Evolutionary conservation across 1,140 invertebrate species (phyloP).

Genomic region (Drosophila saltans): DNA sequence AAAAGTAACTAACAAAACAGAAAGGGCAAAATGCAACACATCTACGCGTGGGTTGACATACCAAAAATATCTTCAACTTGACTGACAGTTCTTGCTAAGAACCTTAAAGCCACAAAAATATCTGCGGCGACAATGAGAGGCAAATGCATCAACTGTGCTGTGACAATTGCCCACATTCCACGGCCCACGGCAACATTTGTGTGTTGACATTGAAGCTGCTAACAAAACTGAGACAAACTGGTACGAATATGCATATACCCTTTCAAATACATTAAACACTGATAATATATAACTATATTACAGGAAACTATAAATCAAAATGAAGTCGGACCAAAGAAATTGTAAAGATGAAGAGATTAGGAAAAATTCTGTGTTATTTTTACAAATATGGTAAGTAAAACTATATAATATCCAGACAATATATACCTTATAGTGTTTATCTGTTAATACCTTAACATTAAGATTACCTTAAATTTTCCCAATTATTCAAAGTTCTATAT

Average conservation of each 20-base stretch:
- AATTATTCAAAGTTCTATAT: too few relatives aligned
- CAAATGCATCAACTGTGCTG: slow-evolving; percentile 21
- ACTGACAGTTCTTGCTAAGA: neutral
- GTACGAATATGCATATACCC: neutral
- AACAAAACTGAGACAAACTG: neutral
- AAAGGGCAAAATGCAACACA: neutral
- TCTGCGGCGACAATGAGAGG: neutral
- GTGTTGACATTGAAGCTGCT: slow-evolving; percentile 23
- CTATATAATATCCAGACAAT: too few relatives aligned
- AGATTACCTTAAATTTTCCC: too few relatives aligned
- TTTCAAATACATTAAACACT: neutral
- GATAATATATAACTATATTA: too few relatives aligned
- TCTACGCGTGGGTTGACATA: neutral
- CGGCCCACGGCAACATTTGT: slow-evolving; percentile 25
- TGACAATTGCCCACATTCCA: slow-evolving; percentile 26
- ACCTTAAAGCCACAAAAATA: neutral
- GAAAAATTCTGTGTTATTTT: too few relatives aligned
- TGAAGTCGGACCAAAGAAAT: too few relatives aligned
- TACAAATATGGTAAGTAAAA: too few relatives aligned
- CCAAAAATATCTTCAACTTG: slow-evolving; percentile 5
- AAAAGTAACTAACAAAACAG: neutral
- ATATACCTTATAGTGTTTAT: too few relatives aligned
- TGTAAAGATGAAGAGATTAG: too few relatives aligned
- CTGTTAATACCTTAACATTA: too few relatives aligned
- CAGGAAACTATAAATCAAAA: too few relatives aligned